Evolutionary conservation across 2,113 vertebrate genomes (phyloP).

Genomic region (Heterocephalus glaber): DNA sequence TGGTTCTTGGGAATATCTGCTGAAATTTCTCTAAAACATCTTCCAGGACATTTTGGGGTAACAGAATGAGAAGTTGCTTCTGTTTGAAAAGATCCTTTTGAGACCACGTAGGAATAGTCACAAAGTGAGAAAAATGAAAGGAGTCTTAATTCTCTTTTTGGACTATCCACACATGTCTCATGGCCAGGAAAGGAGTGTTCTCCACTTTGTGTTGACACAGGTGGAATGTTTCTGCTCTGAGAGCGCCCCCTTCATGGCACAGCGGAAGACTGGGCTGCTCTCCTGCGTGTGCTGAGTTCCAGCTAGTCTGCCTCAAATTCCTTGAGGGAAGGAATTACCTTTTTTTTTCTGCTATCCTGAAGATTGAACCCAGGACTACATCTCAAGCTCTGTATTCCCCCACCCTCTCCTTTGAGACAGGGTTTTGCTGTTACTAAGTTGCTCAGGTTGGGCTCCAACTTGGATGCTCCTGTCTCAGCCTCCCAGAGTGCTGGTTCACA

Average conservation of each 20-base stretch:
- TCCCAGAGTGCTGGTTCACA: neutral
- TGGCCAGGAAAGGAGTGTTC: neutral
- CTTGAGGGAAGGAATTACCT: neutral
- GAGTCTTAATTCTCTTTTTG: rapidly evolving
- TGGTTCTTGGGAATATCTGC: neutral
- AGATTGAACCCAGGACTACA: neutral
- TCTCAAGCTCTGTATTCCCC: too few relatives aligned
- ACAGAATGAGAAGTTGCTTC: neutral
- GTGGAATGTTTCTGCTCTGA: neutral
- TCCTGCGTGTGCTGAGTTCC: neutral
- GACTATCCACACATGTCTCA: rapidly evolving
- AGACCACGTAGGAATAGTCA: rapidly evolving
- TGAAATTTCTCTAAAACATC: neutral
- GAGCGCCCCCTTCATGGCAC: neutral
- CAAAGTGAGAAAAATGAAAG: neutral
- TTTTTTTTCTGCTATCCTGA: neutral
- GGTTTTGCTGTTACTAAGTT: neutral
- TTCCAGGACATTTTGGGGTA: neutral
- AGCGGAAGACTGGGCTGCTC: neutral
- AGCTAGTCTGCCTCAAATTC: neutral
- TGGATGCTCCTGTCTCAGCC: neutral
- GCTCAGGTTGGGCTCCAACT: neutral
- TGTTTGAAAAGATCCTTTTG: neutral
- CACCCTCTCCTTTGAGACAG: neutral
- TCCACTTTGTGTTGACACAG: neutral